Percentiles rank a stretch among this genome's conserved stretches.
Evolutionary conservation across 2,113 vertebrate genomes (phyloP).

Genomic region (Cettia cetti): DNA sequence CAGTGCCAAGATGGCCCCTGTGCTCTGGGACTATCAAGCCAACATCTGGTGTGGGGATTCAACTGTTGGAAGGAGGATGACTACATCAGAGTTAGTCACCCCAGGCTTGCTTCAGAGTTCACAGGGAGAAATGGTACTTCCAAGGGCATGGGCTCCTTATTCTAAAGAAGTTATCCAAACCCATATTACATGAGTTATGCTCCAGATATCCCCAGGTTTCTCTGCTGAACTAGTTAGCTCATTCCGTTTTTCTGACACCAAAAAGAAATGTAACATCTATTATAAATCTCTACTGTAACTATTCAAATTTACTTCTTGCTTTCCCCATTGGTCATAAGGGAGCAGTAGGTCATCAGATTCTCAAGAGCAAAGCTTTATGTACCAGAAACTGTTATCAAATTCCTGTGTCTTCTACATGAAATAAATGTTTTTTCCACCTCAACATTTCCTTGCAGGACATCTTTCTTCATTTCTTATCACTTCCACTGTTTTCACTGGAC

Average conservation of each 20-base stretch:
- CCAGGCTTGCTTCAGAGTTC: background rate
- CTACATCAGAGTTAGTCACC: background rate
- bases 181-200: background rate
- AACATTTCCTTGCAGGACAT: background rate
- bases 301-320: background rate
- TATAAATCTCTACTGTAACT: background rate
- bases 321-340: background rate
- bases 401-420: background rate
- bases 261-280: background rate
- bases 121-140: background rate
- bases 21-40: slow-evolving; percentile 24
- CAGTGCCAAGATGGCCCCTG: background rate
- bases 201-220: background rate
- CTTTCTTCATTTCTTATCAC: background rate
- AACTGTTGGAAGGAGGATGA: background rate
- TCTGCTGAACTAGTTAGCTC: background rate
- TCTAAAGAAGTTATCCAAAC: background rate
- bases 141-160: background rate
- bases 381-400: background rate
- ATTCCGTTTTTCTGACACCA: background rate
- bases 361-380: background rate
- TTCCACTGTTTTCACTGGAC: background rate
- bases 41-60: slow-evolving; percentile 33
- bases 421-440: background rate
- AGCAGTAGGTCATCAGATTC: background rate